These are phyloP conservation scores for Nycticorax nycticorax DNA, from an alignment of 2,113 vertebrate genomes.

Conservation along the genomic window DNA sequence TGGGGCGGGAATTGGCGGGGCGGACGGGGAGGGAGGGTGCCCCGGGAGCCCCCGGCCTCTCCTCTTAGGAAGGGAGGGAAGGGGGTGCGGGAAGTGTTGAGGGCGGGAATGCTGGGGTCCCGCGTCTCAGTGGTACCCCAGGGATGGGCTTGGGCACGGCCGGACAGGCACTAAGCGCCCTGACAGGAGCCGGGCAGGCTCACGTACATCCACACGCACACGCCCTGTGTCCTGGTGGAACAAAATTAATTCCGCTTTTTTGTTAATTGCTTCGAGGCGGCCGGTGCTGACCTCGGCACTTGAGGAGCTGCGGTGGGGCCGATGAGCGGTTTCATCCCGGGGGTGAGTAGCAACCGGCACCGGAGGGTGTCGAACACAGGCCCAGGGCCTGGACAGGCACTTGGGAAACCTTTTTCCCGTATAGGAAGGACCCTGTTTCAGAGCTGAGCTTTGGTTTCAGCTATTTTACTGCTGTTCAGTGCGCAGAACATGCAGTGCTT, in stretches of 20 bases:
- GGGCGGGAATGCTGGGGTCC: fast-evolving
- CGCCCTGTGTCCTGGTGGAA: no score
- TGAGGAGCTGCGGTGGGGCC: neutral
- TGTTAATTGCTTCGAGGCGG: neutral
- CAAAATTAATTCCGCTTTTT: fast-evolving
- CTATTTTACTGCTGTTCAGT: fast-evolving
- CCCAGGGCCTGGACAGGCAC: neutral
- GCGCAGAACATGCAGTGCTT: neutral
- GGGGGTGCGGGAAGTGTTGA: neutral
- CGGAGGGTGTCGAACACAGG: fast-evolving
- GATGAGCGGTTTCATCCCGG: neutral
- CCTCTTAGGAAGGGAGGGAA: neutral
- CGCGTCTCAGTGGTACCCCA: neutral
- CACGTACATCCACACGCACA: fast-evolving
- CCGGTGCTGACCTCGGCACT: neutral
- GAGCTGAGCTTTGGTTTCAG: no score
- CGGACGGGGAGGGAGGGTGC: fast-evolving
- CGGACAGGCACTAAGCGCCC: neutral
- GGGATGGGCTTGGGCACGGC: neutral
- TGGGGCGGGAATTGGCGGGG: neutral
- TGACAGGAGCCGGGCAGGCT: neutral
- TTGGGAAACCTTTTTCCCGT: neutral
- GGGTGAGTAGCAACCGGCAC: neutral
- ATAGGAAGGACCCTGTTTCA: fast-evolving
- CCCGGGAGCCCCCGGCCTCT: fast-evolving